A percentile compares a stretch with the other conserved stretches of the same genome.
phyloP scores from a whole-genome alignment of 2,113 vertebrate species.

The Lipophrys pholis region DNA sequence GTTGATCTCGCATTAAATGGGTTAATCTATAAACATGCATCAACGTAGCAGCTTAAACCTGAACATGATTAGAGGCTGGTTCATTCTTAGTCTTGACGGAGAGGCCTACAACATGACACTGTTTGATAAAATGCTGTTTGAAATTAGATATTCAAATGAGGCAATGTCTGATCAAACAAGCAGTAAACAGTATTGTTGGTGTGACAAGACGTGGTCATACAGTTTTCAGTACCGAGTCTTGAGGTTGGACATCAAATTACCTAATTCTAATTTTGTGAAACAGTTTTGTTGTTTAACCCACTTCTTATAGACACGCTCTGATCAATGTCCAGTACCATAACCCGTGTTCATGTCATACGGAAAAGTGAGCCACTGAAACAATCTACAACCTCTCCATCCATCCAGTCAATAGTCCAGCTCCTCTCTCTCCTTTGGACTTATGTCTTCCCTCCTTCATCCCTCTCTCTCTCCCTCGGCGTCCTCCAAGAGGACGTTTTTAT shows the following conservation, averaged over 20 bases:
- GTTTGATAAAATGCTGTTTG: no score
- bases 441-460: slow-evolving; percentile 26
- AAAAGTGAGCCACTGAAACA: not conserved
- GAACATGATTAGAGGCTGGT: not conserved
- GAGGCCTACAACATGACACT: no score
- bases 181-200: not conserved
- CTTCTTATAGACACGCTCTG: not conserved
- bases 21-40: no score
- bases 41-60: not conserved
- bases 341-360: slow-evolving; percentile 5
- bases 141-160: not conserved
- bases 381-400: not conserved
- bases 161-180: not conserved
- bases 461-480: slow-evolving; percentile 44
- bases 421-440: not conserved
- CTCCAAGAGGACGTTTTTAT: slow-evolving; percentile 70
- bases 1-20: no score
- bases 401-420: slow-evolving; percentile 1
- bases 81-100: not conserved
- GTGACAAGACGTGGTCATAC: not conserved
- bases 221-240: not conserved
- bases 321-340: slow-evolving; percentile 2
- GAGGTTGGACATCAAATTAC: no score
- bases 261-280: no score
- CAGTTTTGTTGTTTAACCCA: slow-evolving; percentile 1